phyloP scores from a whole-genome alignment of 2,888 invertebrate genomes.

The Drosophila anomalipes region DNA sequence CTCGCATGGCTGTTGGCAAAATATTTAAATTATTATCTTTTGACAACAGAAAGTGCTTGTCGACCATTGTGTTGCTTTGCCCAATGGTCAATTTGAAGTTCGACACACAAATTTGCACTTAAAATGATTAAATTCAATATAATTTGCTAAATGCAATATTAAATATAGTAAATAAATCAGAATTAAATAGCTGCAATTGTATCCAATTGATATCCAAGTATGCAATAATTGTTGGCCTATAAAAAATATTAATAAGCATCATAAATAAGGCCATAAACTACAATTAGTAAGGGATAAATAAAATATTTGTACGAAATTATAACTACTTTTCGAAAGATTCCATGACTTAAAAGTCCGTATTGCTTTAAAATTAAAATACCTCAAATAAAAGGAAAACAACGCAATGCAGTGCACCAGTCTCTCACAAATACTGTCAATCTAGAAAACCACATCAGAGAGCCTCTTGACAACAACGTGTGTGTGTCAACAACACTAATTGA shows the following conservation, averaged over 20 bases:
- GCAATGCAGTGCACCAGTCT: conserved; percentile 52
- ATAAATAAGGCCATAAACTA: neutral
- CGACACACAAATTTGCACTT: conserved; percentile 40
- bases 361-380: neutral
- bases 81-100: conserved; percentile 34
- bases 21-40: conserved; percentile 58
- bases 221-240: neutral
- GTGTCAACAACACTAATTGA: conserved; percentile 36
- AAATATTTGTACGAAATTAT: neutral
- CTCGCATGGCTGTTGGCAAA: conserved; percentile 14
- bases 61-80: conserved; percentile 30
- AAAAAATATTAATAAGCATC: neutral
- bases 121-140: conserved; percentile 41
- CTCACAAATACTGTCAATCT: conserved; percentile 46
- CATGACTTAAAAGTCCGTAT: neutral
- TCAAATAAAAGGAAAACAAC: neutral
- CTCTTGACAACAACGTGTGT: conserved; percentile 9
- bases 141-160: neutral
- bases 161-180: too few relatives aligned
- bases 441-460: conserved; percentile 22
- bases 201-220: neutral
- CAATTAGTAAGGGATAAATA: neutral
- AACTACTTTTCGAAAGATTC: neutral
- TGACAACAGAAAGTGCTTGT: conserved; percentile 32
- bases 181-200: neutral